phyloP scores from a whole-genome alignment of 2,113 vertebrate species.

The Bothrops jararaca region DNA sequence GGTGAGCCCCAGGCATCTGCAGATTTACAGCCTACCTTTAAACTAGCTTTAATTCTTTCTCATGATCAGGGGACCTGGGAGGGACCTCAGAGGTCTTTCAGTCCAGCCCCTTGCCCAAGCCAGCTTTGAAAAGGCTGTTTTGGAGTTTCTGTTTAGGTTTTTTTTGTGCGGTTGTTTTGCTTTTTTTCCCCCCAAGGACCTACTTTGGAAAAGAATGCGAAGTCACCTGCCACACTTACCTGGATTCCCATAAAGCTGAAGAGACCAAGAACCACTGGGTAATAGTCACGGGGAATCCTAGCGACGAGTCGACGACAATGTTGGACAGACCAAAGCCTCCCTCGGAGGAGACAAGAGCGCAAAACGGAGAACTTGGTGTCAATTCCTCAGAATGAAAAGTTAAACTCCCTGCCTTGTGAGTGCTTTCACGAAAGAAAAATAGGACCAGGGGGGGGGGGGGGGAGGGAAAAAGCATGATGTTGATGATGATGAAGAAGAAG shows the following conservation, averaged over 20 bases:
- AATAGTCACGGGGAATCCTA: slow-evolving; percentile 76
- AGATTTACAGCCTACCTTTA: background rate
- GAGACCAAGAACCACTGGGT: slow-evolving; percentile 85
- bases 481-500: background rate
- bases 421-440: background rate
- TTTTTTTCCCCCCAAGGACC: slow-evolving; percentile 74
- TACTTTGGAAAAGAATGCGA: slow-evolving; percentile 84
- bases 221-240: slow-evolving; percentile 81
- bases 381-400: background rate
- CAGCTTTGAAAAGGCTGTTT: background rate
- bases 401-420: background rate
- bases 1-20: slow-evolving; percentile 68
- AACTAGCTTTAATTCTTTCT: background rate
- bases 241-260: slow-evolving; percentile 83
- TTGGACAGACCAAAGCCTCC: slow-evolving; percentile 40
- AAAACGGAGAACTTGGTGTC: background rate
- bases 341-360: background rate
- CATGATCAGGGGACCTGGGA: background rate
- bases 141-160: background rate
- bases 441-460: background rate
- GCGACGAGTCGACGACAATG: slow-evolving; percentile 47
- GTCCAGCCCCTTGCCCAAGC: too few species aligned
- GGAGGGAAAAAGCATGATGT: background rate
- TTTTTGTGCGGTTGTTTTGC: background rate
- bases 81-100: too few species aligned